phyloP scores from a whole-genome alignment of 2,113 vertebrate genomes.

The Australoheros scitulus region DNA sequence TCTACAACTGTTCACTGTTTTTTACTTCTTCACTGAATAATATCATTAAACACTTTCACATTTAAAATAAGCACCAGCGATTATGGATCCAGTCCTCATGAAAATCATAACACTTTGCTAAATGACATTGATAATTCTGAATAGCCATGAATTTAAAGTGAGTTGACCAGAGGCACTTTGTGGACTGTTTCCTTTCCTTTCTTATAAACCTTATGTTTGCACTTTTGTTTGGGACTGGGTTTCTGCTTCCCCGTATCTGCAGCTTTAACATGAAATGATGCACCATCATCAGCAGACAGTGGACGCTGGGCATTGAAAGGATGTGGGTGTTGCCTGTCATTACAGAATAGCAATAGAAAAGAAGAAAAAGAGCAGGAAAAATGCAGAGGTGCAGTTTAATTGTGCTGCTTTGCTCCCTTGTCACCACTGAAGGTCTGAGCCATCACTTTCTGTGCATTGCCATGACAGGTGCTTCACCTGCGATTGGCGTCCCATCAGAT shows the following conservation, averaged over 20 bases:
- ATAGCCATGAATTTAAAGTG: background rate
- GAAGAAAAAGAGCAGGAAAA: background rate
- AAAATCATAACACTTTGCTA: background rate
- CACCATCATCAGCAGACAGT: constrained; percentile 6
- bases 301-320: background rate
- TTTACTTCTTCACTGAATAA: background rate
- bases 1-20: background rate
- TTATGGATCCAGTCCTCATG: background rate
- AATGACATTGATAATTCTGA: background rate
- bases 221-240: background rate
- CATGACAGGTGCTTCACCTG: constrained; percentile 40
- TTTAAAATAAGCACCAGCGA: background rate
- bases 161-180: background rate
- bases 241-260: background rate
- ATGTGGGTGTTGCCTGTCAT: constrained; percentile 2
- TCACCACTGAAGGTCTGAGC: constrained; percentile 62
- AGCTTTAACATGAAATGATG: background rate
- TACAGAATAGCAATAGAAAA: background rate
- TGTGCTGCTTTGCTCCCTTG: constrained; percentile 39
- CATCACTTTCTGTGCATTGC: constrained; percentile 46
- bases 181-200: background rate
- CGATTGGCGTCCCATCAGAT: constrained; percentile 62
- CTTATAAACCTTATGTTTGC: background rate
- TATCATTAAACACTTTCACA: background rate
- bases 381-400: constrained; percentile 42